phyloP scores from a whole-genome alignment of 2,888 invertebrate genomes.

The Theodoxus fluviatilis region DNA sequence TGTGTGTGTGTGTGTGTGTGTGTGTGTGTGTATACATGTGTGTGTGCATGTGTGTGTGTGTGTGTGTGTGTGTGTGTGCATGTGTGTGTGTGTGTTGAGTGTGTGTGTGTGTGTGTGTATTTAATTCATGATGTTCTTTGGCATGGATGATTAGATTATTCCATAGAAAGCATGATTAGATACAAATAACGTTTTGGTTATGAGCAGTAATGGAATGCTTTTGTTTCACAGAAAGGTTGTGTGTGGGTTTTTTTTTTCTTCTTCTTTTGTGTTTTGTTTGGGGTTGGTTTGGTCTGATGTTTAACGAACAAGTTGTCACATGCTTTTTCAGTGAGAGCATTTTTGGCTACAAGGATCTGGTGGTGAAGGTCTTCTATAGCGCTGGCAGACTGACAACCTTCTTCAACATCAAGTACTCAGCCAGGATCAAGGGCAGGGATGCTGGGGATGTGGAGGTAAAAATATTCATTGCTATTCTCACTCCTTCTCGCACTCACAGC shows the following conservation, averaged over 20 bases:
- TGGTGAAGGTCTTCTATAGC: slow-evolving; percentile 80
- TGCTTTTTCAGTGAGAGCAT: slow-evolving; percentile 78
- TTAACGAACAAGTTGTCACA: neutral
- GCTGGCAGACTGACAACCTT: slow-evolving; percentile 84
- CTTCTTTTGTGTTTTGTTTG: neutral
- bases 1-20: neutral
- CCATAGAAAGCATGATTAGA: neutral
- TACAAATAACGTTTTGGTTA: no score
- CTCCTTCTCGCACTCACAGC: no score
- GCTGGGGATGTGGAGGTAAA: no score
- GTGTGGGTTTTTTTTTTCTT: neutral
- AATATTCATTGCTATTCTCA: no score
- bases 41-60: neutral
- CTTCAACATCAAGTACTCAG: slow-evolving; percentile 78
- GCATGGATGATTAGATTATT: neutral
- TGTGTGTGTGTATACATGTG: slow-evolving; percentile 14
- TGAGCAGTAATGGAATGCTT: no score
- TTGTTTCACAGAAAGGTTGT: neutral
- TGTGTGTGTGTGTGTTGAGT: slow-evolving; percentile 10
- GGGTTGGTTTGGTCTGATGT: neutral
- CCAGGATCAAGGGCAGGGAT: no score
- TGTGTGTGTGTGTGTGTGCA: slow-evolving; percentile 13
- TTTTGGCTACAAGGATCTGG: slow-evolving; percentile 88
- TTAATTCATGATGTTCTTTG: no score
- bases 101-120: neutral